Conservation (phyloP, 2,797 vertebrate species). For the Neosalanx taihuensis region DNA sequence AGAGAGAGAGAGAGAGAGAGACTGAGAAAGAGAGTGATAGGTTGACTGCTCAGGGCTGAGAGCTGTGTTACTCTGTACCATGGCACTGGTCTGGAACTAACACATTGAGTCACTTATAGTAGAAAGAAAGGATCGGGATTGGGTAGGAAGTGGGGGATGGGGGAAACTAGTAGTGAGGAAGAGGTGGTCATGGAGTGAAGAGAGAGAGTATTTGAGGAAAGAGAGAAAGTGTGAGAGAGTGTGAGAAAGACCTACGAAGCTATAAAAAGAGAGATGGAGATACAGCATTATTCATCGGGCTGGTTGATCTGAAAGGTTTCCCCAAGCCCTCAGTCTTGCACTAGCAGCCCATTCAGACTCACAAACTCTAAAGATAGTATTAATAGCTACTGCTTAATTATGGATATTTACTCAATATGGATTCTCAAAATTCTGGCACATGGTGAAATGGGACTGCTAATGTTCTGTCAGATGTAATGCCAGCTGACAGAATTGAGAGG, state of each 20-base stretch:
- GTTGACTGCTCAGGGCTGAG: not conserved
- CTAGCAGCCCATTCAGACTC: not conserved
- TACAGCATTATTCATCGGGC: constrained; percentile 13
- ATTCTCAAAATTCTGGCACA: not conserved
- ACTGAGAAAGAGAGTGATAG: not conserved
- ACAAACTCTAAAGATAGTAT: not conserved
- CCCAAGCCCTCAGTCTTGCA: not conserved
- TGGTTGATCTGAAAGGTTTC: not conserved
- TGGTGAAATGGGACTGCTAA: not conserved
- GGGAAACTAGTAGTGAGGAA: not conserved
- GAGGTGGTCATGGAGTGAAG: not conserved
- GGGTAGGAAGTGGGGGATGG: not conserved
- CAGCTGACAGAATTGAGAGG: no score
- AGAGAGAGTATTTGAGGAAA: not conserved
- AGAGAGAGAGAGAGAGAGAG: not conserved
- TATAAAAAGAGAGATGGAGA: not conserved
- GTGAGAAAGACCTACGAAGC: constrained; percentile 5
- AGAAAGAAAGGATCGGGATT: not conserved
- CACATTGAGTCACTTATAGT: constrained; percentile 1
- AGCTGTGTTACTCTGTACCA: not conserved
- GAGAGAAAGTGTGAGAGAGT: not conserved
- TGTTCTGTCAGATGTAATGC: not conserved
- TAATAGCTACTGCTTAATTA: constrained; percentile 9
- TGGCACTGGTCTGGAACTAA: constrained; percentile 5
- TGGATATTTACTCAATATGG: constrained; percentile 16